These are phyloP conservation scores for Baccha elongata DNA, from an alignment of 2,888 invertebrate genomes.

Conservation along the genomic window DNA sequence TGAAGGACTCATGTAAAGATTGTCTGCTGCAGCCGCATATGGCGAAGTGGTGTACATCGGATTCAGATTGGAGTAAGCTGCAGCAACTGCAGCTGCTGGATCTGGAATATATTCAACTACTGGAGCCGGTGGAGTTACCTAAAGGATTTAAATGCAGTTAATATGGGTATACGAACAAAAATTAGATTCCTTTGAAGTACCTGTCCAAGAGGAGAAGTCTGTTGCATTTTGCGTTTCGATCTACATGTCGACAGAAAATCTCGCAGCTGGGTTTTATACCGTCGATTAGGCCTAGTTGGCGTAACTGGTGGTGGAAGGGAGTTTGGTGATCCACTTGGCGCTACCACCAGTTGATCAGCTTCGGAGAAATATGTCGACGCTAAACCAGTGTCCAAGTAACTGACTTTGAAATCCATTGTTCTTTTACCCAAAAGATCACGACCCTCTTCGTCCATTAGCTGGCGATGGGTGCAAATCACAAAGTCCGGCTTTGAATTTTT, in stretches of 20 bases:
- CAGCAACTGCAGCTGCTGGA: slow-evolving; percentile 86
- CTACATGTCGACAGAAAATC: slow-evolving; percentile 97
- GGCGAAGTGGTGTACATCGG: slow-evolving; percentile 90
- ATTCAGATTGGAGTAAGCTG: slow-evolving; percentile 91
- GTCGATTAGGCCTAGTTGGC: slow-evolving; percentile 91
- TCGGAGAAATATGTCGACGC: slow-evolving; percentile 96
- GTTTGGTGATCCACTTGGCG: slow-evolving; percentile 84
- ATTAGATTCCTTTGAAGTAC: slow-evolving; percentile 76
- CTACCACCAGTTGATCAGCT: slow-evolving; percentile 88
- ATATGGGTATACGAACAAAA: fast-evolving
- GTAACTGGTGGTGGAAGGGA: slow-evolving; percentile 85
- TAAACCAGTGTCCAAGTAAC: slow-evolving; percentile 96
- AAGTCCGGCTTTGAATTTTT: slow-evolving; percentile 99
- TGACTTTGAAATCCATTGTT: slow-evolving; percentile 99
- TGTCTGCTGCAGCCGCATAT: slow-evolving; percentile 86
- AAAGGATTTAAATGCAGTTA: not conserved
- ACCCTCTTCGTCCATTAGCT: slow-evolving; percentile 99
- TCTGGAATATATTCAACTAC: slow-evolving; percentile 83
- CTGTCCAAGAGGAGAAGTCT: slow-evolving; percentile 81
- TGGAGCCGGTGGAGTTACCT: slow-evolving; percentile 80
- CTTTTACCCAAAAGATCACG: slow-evolving; percentile 97
- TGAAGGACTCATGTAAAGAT: slow-evolving; percentile 83
- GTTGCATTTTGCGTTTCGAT: slow-evolving; percentile 87
- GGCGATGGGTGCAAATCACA: slow-evolving; percentile 98
- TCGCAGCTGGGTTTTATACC: slow-evolving; percentile 96